Conservation (phyloP, 2,113 vertebrate genomes). For the Caretta caretta region DNA sequence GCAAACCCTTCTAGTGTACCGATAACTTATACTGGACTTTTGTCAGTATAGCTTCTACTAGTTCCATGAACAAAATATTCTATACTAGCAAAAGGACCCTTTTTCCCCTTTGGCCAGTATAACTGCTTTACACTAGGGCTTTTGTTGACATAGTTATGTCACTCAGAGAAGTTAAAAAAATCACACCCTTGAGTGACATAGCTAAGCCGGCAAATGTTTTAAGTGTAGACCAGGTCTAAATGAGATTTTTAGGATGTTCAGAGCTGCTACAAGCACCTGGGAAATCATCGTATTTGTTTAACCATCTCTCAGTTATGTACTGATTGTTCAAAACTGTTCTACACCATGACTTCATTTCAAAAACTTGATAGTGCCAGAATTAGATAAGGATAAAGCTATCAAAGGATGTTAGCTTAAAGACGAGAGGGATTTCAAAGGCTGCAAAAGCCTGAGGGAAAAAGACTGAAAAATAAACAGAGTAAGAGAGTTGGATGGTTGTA, state of each 20-base stretch:
- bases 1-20: not conserved
- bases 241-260: not conserved
- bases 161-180: not conserved
- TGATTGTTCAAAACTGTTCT: not conserved
- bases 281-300: not conserved
- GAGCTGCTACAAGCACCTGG: not conserved
- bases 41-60: not conserved
- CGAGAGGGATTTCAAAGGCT: not conserved
- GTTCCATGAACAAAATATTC: not conserved
- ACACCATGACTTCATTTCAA: not conserved
- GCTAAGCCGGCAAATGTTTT: not conserved
- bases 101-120: not conserved
- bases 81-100: not conserved
- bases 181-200: not conserved
- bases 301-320: not conserved
- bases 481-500: not conserved
- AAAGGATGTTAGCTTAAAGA: not conserved
- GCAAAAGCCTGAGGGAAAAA: not conserved
- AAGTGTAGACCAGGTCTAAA: not conserved
- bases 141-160: not conserved
- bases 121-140: not conserved
- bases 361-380: not conserved
- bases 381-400: not conserved
- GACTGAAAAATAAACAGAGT: not conserved
- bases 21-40: slow-evolving; percentile 10